Evolutionary conservation across 2,797 vertebrate genomes (phyloP), one percentile per base, ranked within the genome.

Genomic region (Pipistrellus nathusii): DNA sequence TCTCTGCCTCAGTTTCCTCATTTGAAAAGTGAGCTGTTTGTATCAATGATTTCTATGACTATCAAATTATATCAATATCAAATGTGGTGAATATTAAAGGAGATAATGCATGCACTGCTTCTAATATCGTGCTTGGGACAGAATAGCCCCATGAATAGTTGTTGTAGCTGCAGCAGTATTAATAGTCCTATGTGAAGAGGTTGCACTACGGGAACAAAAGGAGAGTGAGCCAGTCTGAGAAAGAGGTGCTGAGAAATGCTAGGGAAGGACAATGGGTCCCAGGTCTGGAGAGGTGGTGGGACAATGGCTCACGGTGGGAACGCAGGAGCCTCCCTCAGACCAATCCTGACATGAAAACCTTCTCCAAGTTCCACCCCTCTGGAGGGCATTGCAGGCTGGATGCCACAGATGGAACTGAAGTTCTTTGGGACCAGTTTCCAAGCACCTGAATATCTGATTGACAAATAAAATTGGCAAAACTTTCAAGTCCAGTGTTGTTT

Each of bases 51-150:
- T 82, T 38, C 32, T 48, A 11, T 81, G 35, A 32, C 44, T 0
- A 2, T 23, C 62, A 23, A 7, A 62, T 46, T 27, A 27, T 30
- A 53, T 32, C 53, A 72, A 11, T 25, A n/a, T 27, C 35, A 48
- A 27, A 64, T 75, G 57, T 21, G 9, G 21, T 6, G 8, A 48
- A 8, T 25, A 18, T 32, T 66, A 75, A 12, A 88, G 38, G 13
- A n/a, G 5, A 25, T 3, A 18, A 38, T 6, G 14, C 5, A 44
- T 0, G 13, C 1, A 4, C 0, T 5, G 13, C 27, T 69, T 64
- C 83, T 48, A 11, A 18, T 35, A 44, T 18, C 9, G 5, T n/a
- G 4, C 51, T 38, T 15, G 5, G 21, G 62, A n/a, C 5, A 13
- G 20, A 71, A 35, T 1, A 20, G 17, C 21, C 27, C 35, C 13